These are phyloP conservation scores for Eleutherodactylus coqui DNA, from an alignment of 2,797 vertebrate genomes.

Conservation along the genomic window DNA sequence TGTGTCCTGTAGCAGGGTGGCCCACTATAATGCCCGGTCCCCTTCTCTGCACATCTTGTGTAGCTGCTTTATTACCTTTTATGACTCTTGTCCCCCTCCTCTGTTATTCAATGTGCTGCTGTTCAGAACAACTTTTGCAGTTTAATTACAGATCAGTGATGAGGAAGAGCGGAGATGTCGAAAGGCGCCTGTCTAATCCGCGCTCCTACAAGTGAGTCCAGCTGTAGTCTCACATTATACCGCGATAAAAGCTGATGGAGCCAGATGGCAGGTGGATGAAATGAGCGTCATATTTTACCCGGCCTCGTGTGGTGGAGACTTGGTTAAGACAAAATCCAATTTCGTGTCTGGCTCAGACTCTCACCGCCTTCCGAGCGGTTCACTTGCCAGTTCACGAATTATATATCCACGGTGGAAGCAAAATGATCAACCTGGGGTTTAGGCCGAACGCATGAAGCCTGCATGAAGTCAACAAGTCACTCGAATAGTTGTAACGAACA, in stretches of 20 bases:
- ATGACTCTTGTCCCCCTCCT: neutral
- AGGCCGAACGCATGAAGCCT: neutral
- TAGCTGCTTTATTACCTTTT: conserved; percentile 23
- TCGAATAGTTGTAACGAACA: neutral
- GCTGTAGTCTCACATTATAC: conserved; percentile 50
- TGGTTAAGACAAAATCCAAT: conserved; percentile 42
- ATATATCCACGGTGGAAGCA: neutral
- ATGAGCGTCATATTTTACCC: conserved; percentile 40
- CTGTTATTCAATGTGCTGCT: conserved; percentile 17
- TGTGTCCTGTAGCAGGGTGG: neutral
- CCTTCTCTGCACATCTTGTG: neutral
- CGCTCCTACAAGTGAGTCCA: conserved; percentile 36
- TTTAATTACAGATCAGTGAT: conserved; percentile 59
- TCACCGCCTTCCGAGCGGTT: neutral
- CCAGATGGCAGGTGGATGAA: conserved; percentile 54
- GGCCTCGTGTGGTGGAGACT: neutral
- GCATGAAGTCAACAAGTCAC: neutral
- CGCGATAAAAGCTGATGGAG: conserved; percentile 47
- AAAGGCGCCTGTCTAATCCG: conserved; percentile 20
- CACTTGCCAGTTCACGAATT: conserved; percentile 10
- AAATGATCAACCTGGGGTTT: neutral
- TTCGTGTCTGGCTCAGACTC: conserved; percentile 12
- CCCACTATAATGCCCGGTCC: neutral
- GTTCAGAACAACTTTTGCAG: conserved; percentile 36
- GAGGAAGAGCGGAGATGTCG: conserved; percentile 35